These are phyloP conservation scores for Mesorhabditis spiculigera DNA, from an alignment of 2,888 invertebrate genomes.

Conservation along the genomic window DNA sequence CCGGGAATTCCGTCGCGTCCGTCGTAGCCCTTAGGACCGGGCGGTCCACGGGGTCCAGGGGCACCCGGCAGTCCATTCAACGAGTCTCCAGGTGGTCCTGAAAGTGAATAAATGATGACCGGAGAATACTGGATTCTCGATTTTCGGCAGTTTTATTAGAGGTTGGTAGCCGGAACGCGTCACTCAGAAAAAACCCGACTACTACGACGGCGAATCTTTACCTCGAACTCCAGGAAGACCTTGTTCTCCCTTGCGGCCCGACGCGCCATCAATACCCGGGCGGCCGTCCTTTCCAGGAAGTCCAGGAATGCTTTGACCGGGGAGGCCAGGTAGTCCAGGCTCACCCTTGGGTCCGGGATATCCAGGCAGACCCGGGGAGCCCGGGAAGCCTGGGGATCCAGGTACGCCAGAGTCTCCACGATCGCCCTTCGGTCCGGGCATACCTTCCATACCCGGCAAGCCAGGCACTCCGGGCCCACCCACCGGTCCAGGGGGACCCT, in stretches of 20 bases:
- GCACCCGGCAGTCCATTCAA: slow-evolving; percentile 60
- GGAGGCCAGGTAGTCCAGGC: slow-evolving; percentile 55
- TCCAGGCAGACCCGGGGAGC: slow-evolving; percentile 65
- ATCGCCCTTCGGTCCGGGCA: slow-evolving; percentile 57
- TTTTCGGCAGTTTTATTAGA: background rate
- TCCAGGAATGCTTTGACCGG: slow-evolving; percentile 55
- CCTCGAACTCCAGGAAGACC: slow-evolving; percentile 58
- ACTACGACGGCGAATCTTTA: slow-evolving; percentile 8
- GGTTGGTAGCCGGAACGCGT: background rate
- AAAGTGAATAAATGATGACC: background rate
- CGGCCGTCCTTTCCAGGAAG: slow-evolving; percentile 54
- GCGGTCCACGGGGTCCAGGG: slow-evolving; percentile 53
- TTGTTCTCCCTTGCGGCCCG: slow-evolving; percentile 57
- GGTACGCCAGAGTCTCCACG: slow-evolving; percentile 48
- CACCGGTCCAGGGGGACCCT: slow-evolving; percentile 34
- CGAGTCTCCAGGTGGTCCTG: slow-evolving; percentile 58
- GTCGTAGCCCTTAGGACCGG: slow-evolving; percentile 71
- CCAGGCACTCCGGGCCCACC: slow-evolving; percentile 39
- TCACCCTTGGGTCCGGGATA: slow-evolving; percentile 60
- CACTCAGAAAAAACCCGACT: background rate
- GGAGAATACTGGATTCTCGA: background rate
- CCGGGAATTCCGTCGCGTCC: slow-evolving; percentile 63
- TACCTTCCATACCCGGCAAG: slow-evolving; percentile 55
- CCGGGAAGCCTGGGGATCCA: slow-evolving; percentile 44
- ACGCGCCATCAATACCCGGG: slow-evolving; percentile 53